phyloP scores from a whole-genome alignment of 2,888 invertebrate genomes.

The Drosophila anceps region DNA sequence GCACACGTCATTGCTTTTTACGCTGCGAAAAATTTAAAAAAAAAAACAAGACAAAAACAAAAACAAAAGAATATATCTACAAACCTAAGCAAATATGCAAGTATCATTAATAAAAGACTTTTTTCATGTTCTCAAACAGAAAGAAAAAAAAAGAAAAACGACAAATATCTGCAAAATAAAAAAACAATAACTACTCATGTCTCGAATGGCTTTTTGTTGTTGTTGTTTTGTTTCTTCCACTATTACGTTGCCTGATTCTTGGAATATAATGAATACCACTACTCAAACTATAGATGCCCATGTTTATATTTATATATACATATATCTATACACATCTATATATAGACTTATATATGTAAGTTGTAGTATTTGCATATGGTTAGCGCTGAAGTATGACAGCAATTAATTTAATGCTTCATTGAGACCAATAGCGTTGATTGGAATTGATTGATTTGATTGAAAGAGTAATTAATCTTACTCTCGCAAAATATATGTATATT shows the following conservation, averaged over 20 bases:
- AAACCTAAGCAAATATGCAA: constrained; percentile 6
- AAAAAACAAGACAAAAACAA: constrained; percentile 2
- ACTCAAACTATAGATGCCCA: constrained; percentile 1
- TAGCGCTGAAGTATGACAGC: constrained; percentile 4
- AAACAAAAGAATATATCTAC: constrained; percentile 22
- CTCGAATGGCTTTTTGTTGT: constrained; percentile 21
- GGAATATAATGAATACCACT: constrained; percentile 24
- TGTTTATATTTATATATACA: constrained; percentile 7
- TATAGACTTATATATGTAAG: not conserved
- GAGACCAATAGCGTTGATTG: constrained; percentile 14
- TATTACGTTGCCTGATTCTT: constrained; percentile 6
- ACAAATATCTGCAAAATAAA: constrained; percentile 17
- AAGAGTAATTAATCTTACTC: constrained; percentile 29
- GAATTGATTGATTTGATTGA: constrained; percentile 45
- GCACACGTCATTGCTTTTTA: constrained; percentile 55
- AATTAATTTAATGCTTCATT: constrained; percentile 44
- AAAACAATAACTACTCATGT: constrained; percentile 41
- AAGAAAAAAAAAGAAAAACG: not conserved
- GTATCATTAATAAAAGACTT: constrained; percentile 38
- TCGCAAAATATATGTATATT: constrained; percentile 2
- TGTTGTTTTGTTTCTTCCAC: constrained; percentile 1
- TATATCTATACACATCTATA: not conserved
- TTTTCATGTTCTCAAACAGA: constrained; percentile 36
- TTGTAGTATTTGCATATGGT: not conserved
- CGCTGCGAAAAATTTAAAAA: constrained; percentile 23